phyloP scores from a whole-genome alignment of 2,888 invertebrate species.

The Amorpha juglandis region DNA sequence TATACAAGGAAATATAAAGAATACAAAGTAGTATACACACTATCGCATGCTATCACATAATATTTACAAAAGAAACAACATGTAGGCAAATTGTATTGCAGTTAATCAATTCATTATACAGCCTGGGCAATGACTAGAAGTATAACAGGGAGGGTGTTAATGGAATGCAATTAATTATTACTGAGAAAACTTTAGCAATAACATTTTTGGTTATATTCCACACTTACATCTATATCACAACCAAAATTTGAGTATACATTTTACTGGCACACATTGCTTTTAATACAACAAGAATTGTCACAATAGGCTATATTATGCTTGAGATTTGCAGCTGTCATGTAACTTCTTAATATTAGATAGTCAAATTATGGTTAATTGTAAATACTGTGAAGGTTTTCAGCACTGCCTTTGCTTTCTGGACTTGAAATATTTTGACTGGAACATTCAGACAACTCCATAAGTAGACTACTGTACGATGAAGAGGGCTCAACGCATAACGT shows the following conservation, averaged over 20 bases:
- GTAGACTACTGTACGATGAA: conserved; percentile 74
- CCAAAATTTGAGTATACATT: conserved; percentile 66
- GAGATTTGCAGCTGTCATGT: conserved; percentile 3
- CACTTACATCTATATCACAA: conserved; percentile 72
- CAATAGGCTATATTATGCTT: conserved; percentile 10
- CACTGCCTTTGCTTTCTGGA: conserved; percentile 66
- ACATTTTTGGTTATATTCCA: conserved; percentile 38
- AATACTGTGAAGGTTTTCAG: conserved; percentile 60
- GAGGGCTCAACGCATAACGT: conserved; percentile 71
- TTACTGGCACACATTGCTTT: conserved; percentile 50
- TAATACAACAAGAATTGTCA: conserved; percentile 28
- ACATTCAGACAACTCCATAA: conserved; percentile 72
- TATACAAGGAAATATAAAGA: conserved; percentile 55
- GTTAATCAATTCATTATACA: conserved; percentile 55
- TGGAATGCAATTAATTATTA: conserved; percentile 40
- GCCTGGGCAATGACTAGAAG: conserved; percentile 55
- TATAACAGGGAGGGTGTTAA: conserved; percentile 39
- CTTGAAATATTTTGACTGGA: conserved; percentile 72
- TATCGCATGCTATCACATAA: conserved; percentile 64
- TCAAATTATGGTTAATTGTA: conserved; percentile 48
- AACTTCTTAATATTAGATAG: conserved; percentile 11
- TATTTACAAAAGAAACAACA: conserved; percentile 38
- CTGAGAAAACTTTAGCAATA: conserved; percentile 35
- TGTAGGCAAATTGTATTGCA: conserved; percentile 80
- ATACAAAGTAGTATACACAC: conserved; percentile 62